Conservation (phyloP, 2,888 invertebrate species). For the Drosophila affinis region DNA sequence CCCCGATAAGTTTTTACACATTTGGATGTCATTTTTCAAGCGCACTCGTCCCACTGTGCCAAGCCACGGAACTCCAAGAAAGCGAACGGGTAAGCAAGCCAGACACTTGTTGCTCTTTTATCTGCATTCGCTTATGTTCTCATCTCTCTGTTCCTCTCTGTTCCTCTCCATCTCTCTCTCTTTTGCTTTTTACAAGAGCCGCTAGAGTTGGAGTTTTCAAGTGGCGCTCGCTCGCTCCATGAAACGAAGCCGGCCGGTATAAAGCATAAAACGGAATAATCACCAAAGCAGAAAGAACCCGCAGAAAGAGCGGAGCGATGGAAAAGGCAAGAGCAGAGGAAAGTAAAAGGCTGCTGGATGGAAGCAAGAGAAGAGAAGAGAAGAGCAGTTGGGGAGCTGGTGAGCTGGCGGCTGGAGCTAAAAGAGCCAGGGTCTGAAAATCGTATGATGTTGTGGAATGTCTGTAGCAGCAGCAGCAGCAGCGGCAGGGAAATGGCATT, state of each 20-base stretch:
- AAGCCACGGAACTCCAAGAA: constrained; percentile 26
- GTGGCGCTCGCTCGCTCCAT: constrained; percentile 39
- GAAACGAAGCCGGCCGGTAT: constrained; percentile 67
- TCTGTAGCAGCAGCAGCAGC: constrained; percentile 14
- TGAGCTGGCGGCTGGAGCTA: background rate
- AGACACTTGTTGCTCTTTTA: constrained; percentile 49
- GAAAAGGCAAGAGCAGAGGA: constrained; percentile 19
- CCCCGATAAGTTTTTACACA: constrained; percentile 17
- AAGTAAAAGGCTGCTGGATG: constrained; percentile 44
- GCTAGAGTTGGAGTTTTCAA: constrained; percentile 33
- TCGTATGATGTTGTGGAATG: constrained; percentile 42
- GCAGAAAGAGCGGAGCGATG: constrained; percentile 9
- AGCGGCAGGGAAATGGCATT: constrained; percentile 30
- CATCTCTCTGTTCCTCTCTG: background rate
- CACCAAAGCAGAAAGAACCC: constrained; percentile 41
- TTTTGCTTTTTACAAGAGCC: constrained; percentile 29
- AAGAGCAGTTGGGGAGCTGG: background rate
- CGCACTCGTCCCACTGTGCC: constrained; percentile 28
- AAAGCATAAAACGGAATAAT: constrained; percentile 53
- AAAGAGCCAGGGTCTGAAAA: constrained; percentile 17
- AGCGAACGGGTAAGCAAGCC: background rate
- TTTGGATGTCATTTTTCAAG: constrained; percentile 4
- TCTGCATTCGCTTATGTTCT: constrained; percentile 2
- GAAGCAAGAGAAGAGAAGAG: constrained; percentile 1
- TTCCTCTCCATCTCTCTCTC: constrained; percentile 1